Base-by-base conservation (phyloP, 2,797 vertebrate genomes). In the Phoeniculus purpureus region DNA sequence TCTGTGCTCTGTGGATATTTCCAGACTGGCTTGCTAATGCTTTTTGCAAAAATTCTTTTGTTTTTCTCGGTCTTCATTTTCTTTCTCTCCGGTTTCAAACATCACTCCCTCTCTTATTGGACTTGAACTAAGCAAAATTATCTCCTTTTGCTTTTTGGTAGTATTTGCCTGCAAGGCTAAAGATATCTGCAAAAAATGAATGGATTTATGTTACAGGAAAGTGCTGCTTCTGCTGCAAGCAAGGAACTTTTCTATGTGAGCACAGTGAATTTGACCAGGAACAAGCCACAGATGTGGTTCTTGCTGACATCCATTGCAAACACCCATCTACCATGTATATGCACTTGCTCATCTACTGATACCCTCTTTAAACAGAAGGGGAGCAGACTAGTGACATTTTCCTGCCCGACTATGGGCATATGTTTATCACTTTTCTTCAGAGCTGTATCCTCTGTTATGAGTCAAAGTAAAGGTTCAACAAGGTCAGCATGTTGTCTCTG, bases 161-260 rank as follows among this genome's bases (percentile, higher is more conserved):
- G 48, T 76, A n/a, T 64, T 74, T 91, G 26, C 54, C 45, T 55
- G 19, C 58, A 90, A 60, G 86, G 32, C 61, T 91, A 55, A 67
- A 59, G 29, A 34, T 82, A 77, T 62, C 86, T 93, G 55, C 75
- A 84, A 72, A 88, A 68, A 78, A 66, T 32, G 77, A 45, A 10
- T n/a, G 18, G 65, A 65, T 77, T 79, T 87, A 55, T 84, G 91
- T 48, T 84, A 68, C 32, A 85, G 80, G 78, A 72, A 82, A 85
- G 47, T 29, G 19, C 32, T 54, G 31, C 52, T 75, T 8, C 34
- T 66, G 2, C 21, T 67, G 50, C 0, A 0, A 84, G 61, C 37
- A 61, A 76, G 76, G 68, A 59, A 54, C 70, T 86, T 92, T 76
- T 71, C 60, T 32, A 1, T 55, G 47, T 61, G 54, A 88, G n/a